phyloP scores from a whole-genome alignment of 2,888 invertebrate species.

The Dicyrtoma fusca region DNA sequence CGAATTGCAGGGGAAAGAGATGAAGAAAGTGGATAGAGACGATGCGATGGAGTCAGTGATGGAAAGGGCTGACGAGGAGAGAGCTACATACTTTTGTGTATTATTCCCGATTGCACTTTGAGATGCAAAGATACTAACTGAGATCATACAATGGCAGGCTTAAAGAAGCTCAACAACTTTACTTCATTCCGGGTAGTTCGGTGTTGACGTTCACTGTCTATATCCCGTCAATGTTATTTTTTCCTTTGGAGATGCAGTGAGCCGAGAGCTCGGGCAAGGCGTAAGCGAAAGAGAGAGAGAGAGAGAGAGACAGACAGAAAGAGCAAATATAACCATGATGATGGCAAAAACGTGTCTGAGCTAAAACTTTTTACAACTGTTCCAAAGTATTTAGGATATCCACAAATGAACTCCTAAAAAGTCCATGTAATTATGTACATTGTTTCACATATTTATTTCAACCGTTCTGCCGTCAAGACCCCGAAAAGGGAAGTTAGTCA shows the following conservation, averaged over 20 bases:
- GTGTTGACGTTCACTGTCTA: conserved; percentile 16
- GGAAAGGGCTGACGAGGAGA: too few species aligned
- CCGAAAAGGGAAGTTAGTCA: neutral
- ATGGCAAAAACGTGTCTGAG: conserved; percentile 35
- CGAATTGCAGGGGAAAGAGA: too few species aligned
- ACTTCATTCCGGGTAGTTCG: neutral
- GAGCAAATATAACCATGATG: conserved; percentile 32
- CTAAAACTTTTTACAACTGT: conserved; percentile 18
- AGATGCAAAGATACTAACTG: too few species aligned
- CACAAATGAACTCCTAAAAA: conserved; percentile 13
- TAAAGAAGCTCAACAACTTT: neutral
- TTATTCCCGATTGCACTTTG: too few species aligned
- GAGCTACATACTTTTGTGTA: too few species aligned
- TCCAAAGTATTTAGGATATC: conserved; percentile 5
- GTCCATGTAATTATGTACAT: conserved; percentile 15
- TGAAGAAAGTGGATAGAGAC: too few species aligned
- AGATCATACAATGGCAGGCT: conserved; percentile 5
- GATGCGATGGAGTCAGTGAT: too few species aligned
- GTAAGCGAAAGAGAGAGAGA: too few species aligned
- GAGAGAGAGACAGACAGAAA: neutral
- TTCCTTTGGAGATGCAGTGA: neutral
- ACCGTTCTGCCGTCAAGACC: neutral
- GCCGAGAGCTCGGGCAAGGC: too few species aligned
- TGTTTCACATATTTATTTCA: conserved; percentile 27
- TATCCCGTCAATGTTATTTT: conserved; percentile 29